These are phyloP conservation scores for Platanista minor DNA, from an alignment of 2,113 vertebrate species.

Conservation along the genomic window DNA sequence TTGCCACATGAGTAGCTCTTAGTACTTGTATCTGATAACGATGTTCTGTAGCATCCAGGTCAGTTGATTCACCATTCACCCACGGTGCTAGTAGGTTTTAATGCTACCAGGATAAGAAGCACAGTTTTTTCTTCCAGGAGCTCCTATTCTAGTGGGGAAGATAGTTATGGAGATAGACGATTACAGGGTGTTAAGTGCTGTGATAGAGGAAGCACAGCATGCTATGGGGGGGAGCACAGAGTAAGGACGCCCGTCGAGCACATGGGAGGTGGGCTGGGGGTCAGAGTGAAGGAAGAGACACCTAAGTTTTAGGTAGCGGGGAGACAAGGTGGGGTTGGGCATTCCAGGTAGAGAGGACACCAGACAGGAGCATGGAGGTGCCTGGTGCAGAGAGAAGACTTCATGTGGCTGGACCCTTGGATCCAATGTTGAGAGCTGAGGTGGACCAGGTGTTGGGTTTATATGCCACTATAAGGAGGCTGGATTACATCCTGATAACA, in stretches of 20 bases:
- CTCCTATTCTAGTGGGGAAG: not conserved
- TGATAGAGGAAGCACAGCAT: not conserved
- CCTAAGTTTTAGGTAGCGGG: not conserved
- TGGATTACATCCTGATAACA: not conserved
- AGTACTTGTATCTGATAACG: not conserved
- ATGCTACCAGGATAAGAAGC: not conserved
- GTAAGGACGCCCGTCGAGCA: not conserved
- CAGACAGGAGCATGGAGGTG: not conserved
- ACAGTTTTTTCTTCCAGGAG: not conserved
- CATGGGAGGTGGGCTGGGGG: not conserved
- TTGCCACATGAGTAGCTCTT: not conserved
- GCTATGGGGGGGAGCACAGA: not conserved
- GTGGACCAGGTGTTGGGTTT: not conserved
- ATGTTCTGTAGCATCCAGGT: not conserved
- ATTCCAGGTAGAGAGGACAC: not conserved
- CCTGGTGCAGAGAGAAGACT: not conserved
- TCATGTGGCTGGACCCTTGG: not conserved
- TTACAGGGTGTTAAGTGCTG: not conserved
- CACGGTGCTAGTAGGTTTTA: not conserved
- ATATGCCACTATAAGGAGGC: not conserved
- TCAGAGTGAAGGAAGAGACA: not conserved
- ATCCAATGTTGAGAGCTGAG: not conserved
- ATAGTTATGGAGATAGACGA: not conserved
- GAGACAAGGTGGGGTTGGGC: not conserved
- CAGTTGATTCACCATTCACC: not conserved